Percentiles rank a stretch among this genome's conserved stretches.
phyloP scores from a whole-genome alignment of 2,888 invertebrate genomes.

The Dusona sp. region DNA sequence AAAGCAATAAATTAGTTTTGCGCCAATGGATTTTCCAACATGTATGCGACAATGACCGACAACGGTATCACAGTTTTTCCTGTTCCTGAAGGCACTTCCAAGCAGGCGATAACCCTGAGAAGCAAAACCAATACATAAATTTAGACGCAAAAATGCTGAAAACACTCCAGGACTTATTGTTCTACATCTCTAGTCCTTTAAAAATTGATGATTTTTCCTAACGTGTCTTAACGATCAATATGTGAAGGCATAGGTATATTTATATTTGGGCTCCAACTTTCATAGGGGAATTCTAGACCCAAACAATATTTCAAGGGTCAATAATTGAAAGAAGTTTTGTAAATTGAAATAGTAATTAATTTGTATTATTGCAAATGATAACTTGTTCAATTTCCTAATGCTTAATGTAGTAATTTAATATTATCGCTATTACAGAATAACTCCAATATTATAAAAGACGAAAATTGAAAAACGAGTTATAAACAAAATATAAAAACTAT shows the following conservation, averaged over 20 bases:
- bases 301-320: not conserved
- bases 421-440: no score
- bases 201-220: no score
- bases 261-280: not conserved
- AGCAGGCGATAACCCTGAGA: constrained; percentile 95
- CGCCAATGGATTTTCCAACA: constrained; percentile 93
- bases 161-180: no score
- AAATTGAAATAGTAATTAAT: no score
- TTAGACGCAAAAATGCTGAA: no score
- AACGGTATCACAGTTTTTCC: constrained; percentile 98
- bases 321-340: not conserved
- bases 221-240: no score
- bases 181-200: no score
- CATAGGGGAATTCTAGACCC: not conserved
- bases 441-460: no score
- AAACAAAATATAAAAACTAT: no score
- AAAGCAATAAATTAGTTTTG: constrained; percentile 98
- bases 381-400: not conserved
- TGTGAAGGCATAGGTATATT: not conserved
- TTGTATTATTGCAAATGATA: not conserved
- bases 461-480: no score
- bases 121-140: constrained; percentile 55
- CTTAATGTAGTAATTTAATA: not conserved
- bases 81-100: constrained; percentile 99
- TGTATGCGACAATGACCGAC: constrained; percentile 97